These are phyloP conservation scores for Euphonia xanthogaster DNA, from an alignment of 2,797 vertebrate genomes.

Conservation along the genomic window DNA sequence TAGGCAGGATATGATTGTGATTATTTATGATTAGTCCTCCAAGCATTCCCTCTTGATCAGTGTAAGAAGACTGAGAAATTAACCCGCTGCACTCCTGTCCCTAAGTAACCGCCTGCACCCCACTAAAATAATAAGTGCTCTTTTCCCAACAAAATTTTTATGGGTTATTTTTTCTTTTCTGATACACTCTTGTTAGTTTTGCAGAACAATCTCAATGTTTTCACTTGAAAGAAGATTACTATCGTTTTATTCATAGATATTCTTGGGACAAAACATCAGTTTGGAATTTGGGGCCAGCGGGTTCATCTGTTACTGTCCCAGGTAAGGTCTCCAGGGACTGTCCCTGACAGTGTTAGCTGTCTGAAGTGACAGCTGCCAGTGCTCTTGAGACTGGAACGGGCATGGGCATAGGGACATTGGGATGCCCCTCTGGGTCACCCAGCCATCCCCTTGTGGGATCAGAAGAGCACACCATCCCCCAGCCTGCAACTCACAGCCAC, in stretches of 20 bases:
- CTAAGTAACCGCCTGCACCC: not conserved
- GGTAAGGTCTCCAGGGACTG: not conserved
- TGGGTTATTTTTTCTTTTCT: not conserved
- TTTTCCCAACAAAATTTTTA: not conserved
- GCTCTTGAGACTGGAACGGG: rapidly evolving
- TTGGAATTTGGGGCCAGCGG: rapidly evolving
- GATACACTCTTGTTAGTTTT: not conserved
- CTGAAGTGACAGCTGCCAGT: not conserved
- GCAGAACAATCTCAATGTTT: not conserved
- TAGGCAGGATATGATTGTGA: constrained; percentile 47
- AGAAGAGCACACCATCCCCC: rapidly evolving
- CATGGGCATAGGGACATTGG: not conserved
- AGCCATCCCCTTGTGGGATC: too few relatives aligned
- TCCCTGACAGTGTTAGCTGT: not conserved
- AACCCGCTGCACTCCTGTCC: not conserved
- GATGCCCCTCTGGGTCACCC: not conserved
- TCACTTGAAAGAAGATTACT: not conserved
- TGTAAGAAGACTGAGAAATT: not conserved
- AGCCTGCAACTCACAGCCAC: not conserved
- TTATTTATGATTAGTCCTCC: constrained; percentile 52
- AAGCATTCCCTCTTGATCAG: constrained; percentile 25
- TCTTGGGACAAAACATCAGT: not conserved
- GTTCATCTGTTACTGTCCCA: not conserved
- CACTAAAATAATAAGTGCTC: not conserved
- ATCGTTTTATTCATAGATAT: not conserved